Evolutionary conservation across 1,140 invertebrate genomes (phyloP).

Genomic region (Cydia pomonella): DNA sequence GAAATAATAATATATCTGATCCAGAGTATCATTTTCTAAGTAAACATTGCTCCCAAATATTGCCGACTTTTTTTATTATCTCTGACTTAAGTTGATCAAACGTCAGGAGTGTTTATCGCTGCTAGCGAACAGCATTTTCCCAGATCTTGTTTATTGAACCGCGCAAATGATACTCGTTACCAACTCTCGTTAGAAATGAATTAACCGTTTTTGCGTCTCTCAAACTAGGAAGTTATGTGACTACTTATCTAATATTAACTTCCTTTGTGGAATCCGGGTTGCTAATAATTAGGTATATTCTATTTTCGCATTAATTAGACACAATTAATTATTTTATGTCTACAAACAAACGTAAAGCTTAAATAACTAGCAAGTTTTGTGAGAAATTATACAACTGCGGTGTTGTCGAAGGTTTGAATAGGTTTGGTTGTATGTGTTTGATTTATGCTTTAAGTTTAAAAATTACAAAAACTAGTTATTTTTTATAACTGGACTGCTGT

Average conservation of each 20-base stretch:
- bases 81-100: not conserved
- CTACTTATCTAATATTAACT: constrained; percentile 7
- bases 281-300: not conserved
- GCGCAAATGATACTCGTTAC: constrained; percentile 31
- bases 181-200: constrained; percentile 28
- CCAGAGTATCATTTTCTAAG: no score
- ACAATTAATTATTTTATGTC: not conserved
- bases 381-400: no score
- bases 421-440: no score
- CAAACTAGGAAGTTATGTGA: constrained; percentile 2
- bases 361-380: no score
- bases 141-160: constrained; percentile 29
- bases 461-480: no score
- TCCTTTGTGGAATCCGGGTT: not conserved
- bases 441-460: no score
- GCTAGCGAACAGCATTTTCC: not conserved
- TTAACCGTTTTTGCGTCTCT: constrained; percentile 27
- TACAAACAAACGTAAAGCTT: no score
- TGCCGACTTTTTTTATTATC: not conserved
- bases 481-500: no score
- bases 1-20: no score
- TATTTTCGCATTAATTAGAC: not conserved
- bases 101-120: not conserved
- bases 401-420: no score
- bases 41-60: no score